Evolutionary conservation across 2,888 invertebrate genomes (phyloP), one percentile per base, ranked within the genome.

Genomic region (Drosophila phalerata): DNA sequence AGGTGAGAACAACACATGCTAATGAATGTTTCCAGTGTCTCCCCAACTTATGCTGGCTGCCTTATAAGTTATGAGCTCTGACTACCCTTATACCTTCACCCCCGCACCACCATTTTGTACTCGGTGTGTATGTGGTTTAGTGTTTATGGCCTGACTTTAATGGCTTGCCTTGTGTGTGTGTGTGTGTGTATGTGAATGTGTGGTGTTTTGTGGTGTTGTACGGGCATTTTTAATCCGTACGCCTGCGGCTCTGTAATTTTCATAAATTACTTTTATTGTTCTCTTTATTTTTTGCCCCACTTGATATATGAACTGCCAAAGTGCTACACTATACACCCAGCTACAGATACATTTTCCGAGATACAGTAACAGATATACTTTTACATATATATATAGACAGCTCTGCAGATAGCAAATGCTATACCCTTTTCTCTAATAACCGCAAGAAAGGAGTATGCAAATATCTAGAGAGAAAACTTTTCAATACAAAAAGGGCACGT

Each of bases 241-340:
- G 83, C 85, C 81, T 89, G 90, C 69, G 89, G 88, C 85, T 85
- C 81, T 80, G 85, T 81, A 89, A 85, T 91, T 91, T 91, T 91
- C 89, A 91, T 91, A 90, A 91, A 91, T 90, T 85, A 90, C 88
- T 87, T 91, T 89, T 89, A 91, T 90, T 85, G 81, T 81, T 77
- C 72, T 51, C 61, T 63, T 49, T 43, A 48, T 63, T 69, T 68
- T 48, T 43, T 57, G 42, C 49, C 37, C 13, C 49, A 71, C 68
- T 75, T 87, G 88, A 89, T 88, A 80, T 87, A 85, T 89, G 85
- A 88, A 89, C 89, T 88, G 78, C 60, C 68, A 86, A 88, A 86
- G 73, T 64, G 65, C 53, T 68, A 40, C 43, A 43, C 15, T 32
- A 53, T 34, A 37, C 45, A 61, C 42, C 40, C 52, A 69, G 49